Base-by-base conservation (phyloP, 2,113 vertebrate genomes). In the Catagonus wagneri region DNA sequence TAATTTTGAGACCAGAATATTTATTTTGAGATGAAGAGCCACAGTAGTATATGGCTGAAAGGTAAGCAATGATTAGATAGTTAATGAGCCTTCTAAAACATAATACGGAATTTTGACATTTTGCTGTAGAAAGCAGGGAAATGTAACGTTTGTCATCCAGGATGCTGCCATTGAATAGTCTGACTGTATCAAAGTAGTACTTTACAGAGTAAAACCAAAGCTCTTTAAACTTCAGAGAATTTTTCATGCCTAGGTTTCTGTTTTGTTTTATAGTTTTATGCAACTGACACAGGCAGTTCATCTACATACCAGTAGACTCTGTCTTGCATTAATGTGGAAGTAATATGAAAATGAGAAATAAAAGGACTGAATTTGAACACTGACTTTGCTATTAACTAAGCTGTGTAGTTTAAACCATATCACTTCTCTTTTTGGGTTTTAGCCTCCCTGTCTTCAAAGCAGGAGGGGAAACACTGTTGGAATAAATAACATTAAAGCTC, bases 241-340 rank as follows among this genome's bases (percentile, higher is more conserved):
- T 95, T 58, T 83, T 2, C 6, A 61, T 19, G 13, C 10, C 60
- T 84, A 34, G 6, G 1, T 84, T 89, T 87, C 39, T 12, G 0
- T 71, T 85, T 79, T 84, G 2, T 91, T 76, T 65, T 25, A 75
- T 54, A n/a, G 4, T 89, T 96, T 90, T 80, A 23, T 84, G 4
- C 65, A n/a, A 54, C 2, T 56, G 54, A n/a, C 66, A 88, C 78
- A 79, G 23, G 1, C 20, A 56, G 11, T 58, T 22, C 66, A 61
- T 95, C 23, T 93, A 6, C 25, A 74, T 81, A 29, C 27, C 3
- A 65, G 29, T 22, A 88, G 20, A 29, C 32, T 65, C 3, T 29
- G 32, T 29, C 4, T 65, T 54, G 25, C 23, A 3, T 66, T 81
- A 32, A 7, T 58, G 23, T 60, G 27, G 25, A 88, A 95, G 29